phyloP scores from a whole-genome alignment of 2,888 invertebrate species.

The Ophion ventricosus region DNA sequence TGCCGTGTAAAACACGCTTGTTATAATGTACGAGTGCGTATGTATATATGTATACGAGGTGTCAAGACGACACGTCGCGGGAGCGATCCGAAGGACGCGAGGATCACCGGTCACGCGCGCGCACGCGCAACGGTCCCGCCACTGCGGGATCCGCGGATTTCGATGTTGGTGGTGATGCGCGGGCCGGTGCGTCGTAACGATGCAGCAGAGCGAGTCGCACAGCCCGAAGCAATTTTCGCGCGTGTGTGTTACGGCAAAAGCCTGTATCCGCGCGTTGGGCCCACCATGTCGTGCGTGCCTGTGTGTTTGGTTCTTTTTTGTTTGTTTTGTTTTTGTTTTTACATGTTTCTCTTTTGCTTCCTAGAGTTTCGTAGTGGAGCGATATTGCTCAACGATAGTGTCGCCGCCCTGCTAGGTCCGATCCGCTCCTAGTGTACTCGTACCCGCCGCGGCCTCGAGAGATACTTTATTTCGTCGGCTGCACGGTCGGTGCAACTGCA shows the following conservation, averaged over 20 bases:
- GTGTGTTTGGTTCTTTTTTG: neutral
- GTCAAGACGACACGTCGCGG: neutral
- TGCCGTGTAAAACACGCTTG: neutral
- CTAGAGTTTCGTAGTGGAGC: slow-evolving; percentile 17
- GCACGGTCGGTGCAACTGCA: slow-evolving; percentile 78
- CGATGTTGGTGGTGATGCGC: slow-evolving; percentile 9
- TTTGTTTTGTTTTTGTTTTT: neutral
- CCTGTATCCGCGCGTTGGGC: slow-evolving; percentile 3
- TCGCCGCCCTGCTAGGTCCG: slow-evolving; percentile 32
- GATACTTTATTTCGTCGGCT: slow-evolving; percentile 73
- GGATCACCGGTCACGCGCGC: neutral
- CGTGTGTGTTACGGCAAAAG: neutral
- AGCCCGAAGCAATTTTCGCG: neutral
- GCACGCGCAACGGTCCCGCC: neutral
- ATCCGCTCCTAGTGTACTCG: slow-evolving; percentile 43
- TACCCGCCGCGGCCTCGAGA: slow-evolving; percentile 44
- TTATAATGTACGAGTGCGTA: neutral
- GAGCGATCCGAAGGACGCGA: neutral
- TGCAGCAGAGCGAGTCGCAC: neutral
- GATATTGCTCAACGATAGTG: neutral
- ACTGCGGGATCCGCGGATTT: neutral
- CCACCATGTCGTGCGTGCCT: slow-evolving; percentile 5
- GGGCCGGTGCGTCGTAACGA: slow-evolving; percentile 3
- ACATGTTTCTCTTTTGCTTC: slow-evolving; percentile 1
- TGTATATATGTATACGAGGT: neutral